These are phyloP conservation scores for Byasa hedistus DNA, from an alignment of 2,888 invertebrate species.

Conservation along the genomic window DNA sequence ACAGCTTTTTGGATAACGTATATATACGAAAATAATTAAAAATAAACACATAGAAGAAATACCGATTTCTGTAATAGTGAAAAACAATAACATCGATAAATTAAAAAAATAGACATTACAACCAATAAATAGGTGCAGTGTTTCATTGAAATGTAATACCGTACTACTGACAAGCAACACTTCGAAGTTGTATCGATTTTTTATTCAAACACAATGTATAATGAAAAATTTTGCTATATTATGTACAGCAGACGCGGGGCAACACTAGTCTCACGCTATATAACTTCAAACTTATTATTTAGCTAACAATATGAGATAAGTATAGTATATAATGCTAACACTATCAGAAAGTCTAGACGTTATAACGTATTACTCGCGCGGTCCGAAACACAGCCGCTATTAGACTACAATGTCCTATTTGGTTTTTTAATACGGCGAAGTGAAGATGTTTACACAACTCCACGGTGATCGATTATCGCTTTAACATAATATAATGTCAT, in stretches of 20 bases:
- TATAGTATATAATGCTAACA: slow-evolving; percentile 62
- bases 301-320: slow-evolving; percentile 72
- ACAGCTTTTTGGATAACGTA: slow-evolving; percentile 27
- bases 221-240: slow-evolving; percentile 25
- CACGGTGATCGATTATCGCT: background rate
- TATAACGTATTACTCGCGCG: slow-evolving; percentile 50
- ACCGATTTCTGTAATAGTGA: background rate
- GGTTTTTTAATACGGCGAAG: background rate
- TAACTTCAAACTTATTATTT: slow-evolving; percentile 58
- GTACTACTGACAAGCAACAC: slow-evolving; percentile 8
- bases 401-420: slow-evolving; percentile 26
- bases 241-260: slow-evolving; percentile 40
- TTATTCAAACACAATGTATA: slow-evolving; percentile 19
- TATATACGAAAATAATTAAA: background rate
- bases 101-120: slow-evolving; percentile 12
- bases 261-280: slow-evolving; percentile 57
- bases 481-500: background rate
- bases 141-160: slow-evolving; percentile 9
- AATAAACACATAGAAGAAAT: background rate
- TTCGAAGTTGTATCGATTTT: slow-evolving; percentile 1
- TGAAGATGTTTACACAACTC: background rate
- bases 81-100: background rate
- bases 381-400: slow-evolving; percentile 44
- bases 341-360: slow-evolving; percentile 65
- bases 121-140: slow-evolving; percentile 14